Conservation (phyloP, 2,888 invertebrate genomes). For the Nephrotoma appendiculata region DNA sequence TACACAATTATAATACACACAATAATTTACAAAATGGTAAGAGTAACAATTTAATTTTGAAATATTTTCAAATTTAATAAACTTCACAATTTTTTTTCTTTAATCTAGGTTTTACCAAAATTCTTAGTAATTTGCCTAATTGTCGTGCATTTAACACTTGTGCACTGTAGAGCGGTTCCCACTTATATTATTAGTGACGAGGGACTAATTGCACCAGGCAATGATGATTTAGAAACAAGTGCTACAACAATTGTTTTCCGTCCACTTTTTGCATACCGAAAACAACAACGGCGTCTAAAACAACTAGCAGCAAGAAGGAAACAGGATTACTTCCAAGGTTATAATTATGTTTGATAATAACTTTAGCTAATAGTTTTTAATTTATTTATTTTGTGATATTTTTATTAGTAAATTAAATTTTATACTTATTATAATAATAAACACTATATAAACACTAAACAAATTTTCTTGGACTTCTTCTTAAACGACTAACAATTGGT, state of each 20-base stretch:
- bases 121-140: background rate
- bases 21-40: background rate
- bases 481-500: too few species aligned
- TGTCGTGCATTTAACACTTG: background rate
- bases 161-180: background rate
- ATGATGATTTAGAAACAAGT: background rate
- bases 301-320: too few species aligned
- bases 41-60: background rate
- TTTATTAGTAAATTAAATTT: too few species aligned
- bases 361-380: too few species aligned
- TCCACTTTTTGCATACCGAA: background rate
- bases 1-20: too few species aligned
- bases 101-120: background rate
- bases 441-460: too few species aligned
- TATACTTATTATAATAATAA: too few species aligned
- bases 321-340: too few species aligned
- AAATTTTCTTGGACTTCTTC: too few species aligned
- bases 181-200: background rate
- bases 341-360: too few species aligned
- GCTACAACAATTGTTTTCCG: background rate
- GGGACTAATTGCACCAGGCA: background rate
- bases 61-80: background rate
- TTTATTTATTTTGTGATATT: too few species aligned
- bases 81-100: background rate
- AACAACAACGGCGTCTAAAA: background rate